These are phyloP conservation scores for Rhinopomastus cyanomelas DNA, from an alignment of 2,113 vertebrate genomes.

Conservation along the genomic window DNA sequence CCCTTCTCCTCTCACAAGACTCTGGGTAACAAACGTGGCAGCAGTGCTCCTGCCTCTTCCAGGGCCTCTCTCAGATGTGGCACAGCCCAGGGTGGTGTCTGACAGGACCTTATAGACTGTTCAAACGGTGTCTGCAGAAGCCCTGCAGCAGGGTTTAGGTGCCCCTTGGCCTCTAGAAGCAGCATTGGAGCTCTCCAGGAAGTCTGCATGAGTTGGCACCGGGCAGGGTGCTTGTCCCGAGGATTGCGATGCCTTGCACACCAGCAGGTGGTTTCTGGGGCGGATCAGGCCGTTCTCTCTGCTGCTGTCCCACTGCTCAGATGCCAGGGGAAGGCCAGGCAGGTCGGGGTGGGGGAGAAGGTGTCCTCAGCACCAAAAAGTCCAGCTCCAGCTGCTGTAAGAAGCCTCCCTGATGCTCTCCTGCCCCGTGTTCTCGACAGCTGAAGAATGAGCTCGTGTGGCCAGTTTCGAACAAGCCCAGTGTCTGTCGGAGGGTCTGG, in stretches of 20 bases:
- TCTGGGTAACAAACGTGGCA: no score
- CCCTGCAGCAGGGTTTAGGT: conserved; percentile 27
- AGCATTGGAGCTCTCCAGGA: not conserved
- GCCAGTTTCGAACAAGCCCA: conserved; percentile 12
- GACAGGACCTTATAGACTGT: not conserved
- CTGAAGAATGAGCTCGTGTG: not conserved
- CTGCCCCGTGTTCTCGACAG: not conserved
- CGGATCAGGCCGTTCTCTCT: not conserved
- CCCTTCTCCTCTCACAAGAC: no score
- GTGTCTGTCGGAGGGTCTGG: not conserved
- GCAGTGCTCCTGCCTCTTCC: no score
- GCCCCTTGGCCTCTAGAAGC: not conserved
- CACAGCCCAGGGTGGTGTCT: no score
- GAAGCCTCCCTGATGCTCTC: not conserved
- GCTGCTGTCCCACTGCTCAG: not conserved
- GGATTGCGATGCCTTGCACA: not conserved
- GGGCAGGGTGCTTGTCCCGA: not conserved
- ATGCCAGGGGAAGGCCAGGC: not conserved
- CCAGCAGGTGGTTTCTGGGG: not conserved
- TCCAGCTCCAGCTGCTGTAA: not conserved
- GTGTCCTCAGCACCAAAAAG: not conserved
- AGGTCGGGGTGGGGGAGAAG: not conserved
- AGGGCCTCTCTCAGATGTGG: no score
- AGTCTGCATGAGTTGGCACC: not conserved
- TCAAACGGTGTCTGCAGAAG: conserved; percentile 25